Percentiles rank a stretch among this genome's conserved stretches.
Conservation (phyloP, 2,797 vertebrate genomes). For the Pangasius macronema region DNA sequence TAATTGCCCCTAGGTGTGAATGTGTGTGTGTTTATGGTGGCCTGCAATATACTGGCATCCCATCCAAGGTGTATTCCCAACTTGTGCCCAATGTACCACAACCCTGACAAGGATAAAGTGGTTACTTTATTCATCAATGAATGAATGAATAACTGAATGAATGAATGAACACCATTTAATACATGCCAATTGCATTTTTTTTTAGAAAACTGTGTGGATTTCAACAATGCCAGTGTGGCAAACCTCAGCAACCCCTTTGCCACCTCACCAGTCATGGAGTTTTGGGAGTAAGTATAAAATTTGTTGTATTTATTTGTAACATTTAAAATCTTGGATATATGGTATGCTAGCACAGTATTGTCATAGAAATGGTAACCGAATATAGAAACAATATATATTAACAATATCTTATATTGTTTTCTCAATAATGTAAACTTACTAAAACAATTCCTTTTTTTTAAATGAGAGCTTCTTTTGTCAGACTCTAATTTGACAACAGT, state of each 20-base stretch:
- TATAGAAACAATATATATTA: not conserved
- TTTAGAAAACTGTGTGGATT: conserved; percentile 93
- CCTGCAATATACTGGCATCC: not conserved
- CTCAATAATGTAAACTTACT: not conserved
- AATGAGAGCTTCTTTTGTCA: not conserved
- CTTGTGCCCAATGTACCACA: not conserved
- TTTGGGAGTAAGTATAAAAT: conserved; percentile 95
- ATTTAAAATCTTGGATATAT: not conserved
- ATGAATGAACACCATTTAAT: not conserved
- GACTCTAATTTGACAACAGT: conserved; percentile 7
- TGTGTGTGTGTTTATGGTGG: not conserved
- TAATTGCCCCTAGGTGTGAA: not conserved
- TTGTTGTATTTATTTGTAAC: not conserved
- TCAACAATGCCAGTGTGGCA: conserved; percentile 89
- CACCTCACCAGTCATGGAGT: conserved; percentile 97
- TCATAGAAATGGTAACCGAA: not conserved
- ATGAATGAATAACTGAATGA: not conserved
- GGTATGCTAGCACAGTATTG: not conserved
- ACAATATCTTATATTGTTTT: not conserved
- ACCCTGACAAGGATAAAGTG: not conserved
- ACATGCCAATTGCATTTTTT: not conserved
- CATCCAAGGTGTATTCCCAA: not conserved
- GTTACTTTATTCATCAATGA: not conserved
- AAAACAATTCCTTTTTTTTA: not conserved
- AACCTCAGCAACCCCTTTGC: conserved; percentile 90